Percentiles rank a stretch among this genome's conserved stretches.
Conservation (phyloP, 1,140 invertebrate genomes). For the Neotoxoptera formosana region DNA sequence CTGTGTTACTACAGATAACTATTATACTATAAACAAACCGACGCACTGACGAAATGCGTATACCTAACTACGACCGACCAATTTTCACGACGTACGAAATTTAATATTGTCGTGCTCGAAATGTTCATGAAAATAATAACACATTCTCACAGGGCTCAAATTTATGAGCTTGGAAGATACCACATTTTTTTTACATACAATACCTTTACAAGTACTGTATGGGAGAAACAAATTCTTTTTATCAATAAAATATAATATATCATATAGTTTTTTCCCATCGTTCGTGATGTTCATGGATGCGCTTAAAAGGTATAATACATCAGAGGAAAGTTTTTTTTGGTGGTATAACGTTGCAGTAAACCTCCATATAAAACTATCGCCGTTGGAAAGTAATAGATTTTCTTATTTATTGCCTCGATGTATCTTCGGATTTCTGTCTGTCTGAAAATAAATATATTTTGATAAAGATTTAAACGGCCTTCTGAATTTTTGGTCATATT, state of each 20-base stretch:
- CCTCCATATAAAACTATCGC: background rate
- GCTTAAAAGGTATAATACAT: constrained; percentile 36
- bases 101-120: background rate
- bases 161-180: background rate
- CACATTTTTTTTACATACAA: background rate
- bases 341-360: background rate
- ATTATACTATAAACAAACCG: background rate
- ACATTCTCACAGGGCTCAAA: background rate
- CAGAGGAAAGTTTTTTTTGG: constrained; percentile 12
- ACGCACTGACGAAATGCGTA: background rate
- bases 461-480: background rate
- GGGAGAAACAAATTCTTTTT: background rate
- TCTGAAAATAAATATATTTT: background rate
- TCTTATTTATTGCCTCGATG: constrained; percentile 23
- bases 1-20: background rate
- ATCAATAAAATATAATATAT: background rate
- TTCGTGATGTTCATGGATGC: background rate
- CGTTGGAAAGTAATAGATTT: constrained; percentile 17
- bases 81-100: background rate
- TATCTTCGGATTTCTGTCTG: background rate
- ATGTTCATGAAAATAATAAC: background rate
- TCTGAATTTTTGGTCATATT: background rate
- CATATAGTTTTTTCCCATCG: background rate
- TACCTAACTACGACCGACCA: background rate
- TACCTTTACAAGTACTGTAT: background rate